These are phyloP conservation scores for Tringa solitaria DNA, from an alignment of 2,113 vertebrate species.

Conservation along the genomic window DNA sequence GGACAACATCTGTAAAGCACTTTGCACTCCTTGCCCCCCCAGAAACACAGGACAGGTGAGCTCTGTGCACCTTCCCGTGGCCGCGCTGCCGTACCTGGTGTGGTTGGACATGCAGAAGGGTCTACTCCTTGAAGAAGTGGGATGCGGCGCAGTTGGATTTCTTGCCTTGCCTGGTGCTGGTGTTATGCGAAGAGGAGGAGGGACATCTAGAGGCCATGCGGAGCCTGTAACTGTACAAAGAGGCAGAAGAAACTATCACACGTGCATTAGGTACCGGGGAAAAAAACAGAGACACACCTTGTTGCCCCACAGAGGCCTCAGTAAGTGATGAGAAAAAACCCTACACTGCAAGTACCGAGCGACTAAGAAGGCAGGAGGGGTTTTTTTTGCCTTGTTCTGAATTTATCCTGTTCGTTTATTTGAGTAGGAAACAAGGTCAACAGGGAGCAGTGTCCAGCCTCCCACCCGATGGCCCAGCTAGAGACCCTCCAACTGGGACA, in stretches of 20 bases:
- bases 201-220: constrained; percentile 71
- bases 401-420: neutral
- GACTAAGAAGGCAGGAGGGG: neutral
- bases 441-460: neutral
- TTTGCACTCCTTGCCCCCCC: neutral
- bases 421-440: neutral
- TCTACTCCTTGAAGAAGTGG: constrained; percentile 39
- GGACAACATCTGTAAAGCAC: fast-evolving
- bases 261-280: neutral
- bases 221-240: constrained; percentile 66
- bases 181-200: constrained; percentile 24
- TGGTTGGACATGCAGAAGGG: neutral
- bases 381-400: neutral
- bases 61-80: fast-evolving
- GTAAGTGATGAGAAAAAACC: fast-evolving
- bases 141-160: constrained; percentile 36
- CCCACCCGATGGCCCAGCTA: fast-evolving
- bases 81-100: constrained; percentile 52
- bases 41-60: fast-evolving
- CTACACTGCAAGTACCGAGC: neutral
- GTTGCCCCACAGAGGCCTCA: neutral
- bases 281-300: neutral
- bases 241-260: constrained; percentile 24
- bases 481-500: neutral
- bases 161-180: constrained; percentile 66